These are phyloP conservation scores for Drosophila bifasciata DNA, from an alignment of 1,140 invertebrate genomes.

Conservation along the genomic window DNA sequence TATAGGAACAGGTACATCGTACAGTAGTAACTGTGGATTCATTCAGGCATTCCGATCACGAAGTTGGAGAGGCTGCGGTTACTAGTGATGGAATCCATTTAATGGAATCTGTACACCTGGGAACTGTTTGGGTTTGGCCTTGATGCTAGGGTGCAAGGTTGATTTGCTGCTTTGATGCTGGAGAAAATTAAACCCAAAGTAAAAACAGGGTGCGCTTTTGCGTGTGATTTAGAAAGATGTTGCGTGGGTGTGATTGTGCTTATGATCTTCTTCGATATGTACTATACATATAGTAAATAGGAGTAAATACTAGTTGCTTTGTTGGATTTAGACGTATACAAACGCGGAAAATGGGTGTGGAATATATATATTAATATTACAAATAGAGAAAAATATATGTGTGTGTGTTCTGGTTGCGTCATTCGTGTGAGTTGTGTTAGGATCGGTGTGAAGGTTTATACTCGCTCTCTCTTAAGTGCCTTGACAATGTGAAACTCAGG, in stretches of 20 bases:
- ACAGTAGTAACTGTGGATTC: conserved; percentile 16
- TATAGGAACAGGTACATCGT: too few relatives aligned
- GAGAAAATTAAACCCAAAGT: conserved; percentile 15
- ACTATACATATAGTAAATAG: too few relatives aligned
- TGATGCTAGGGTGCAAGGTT: conserved; percentile 81
- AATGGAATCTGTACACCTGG: conserved; percentile 18
- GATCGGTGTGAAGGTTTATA: conserved; percentile 16
- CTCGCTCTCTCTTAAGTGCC: neutral
- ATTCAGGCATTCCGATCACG: neutral
- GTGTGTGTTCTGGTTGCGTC: conserved; percentile 32
- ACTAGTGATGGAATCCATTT: conserved; percentile 12
- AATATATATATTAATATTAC: conserved; percentile 69
- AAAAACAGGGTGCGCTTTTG: conserved; percentile 15
- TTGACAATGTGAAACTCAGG: neutral
- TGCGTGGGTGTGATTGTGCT: conserved; percentile 11
- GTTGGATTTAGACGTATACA: conserved; percentile 57
- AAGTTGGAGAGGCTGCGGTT: neutral
- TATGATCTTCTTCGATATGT: conserved; percentile 28
- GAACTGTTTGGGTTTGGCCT: conserved; percentile 48
- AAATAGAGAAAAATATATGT: conserved; percentile 28
- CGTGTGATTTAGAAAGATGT: conserved; percentile 17
- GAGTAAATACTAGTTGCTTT: conserved; percentile 11
- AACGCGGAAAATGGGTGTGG: conserved; percentile 78
- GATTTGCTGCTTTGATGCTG: conserved; percentile 41
- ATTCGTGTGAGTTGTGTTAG: conserved; percentile 61